Percentiles rank a stretch among this genome's conserved stretches.
phyloP scores from a whole-genome alignment of 2,113 vertebrate genomes.

The Lethenteron reissneri region DNA sequence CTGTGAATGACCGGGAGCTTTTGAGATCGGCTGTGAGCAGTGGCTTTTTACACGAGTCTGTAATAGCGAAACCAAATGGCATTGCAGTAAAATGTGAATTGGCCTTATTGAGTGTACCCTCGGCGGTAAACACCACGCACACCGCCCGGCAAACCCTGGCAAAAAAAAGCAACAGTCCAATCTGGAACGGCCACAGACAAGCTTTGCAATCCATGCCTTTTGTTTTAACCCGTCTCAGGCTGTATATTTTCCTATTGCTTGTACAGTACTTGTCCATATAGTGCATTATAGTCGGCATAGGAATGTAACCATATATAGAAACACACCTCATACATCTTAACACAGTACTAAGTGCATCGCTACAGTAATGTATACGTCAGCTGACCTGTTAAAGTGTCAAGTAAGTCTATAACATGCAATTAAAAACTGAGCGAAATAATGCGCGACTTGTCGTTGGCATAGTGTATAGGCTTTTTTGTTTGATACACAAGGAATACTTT shows the following conservation, averaged over 20 bases:
- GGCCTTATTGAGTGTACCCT: too few species aligned
- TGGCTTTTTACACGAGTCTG: too few species aligned
- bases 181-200: too few species aligned
- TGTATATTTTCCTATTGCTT: conserved; percentile 6
- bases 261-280: conserved; percentile 6
- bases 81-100: too few species aligned
- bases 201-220: too few species aligned
- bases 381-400: conserved; percentile 5
- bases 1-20: too few species aligned
- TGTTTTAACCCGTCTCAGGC: background rate
- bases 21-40: too few species aligned
- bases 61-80: too few species aligned
- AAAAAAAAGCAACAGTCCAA: too few species aligned
- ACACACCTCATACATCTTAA: background rate
- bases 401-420: conserved; percentile 6
- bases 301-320: conserved; percentile 4
- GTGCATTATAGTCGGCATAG: conserved; percentile 5
- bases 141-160: too few species aligned
- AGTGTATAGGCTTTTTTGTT: background rate
- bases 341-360: conserved; percentile 6
- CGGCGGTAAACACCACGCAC: too few species aligned
- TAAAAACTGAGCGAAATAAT: background rate
- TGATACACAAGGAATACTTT: conserved; percentile 1
- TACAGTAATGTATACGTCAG: conserved; percentile 4
- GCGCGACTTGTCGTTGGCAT: conserved; percentile 2